phyloP scores from a whole-genome alignment of 2,113 vertebrate genomes.

The Motacilla alba region DNA sequence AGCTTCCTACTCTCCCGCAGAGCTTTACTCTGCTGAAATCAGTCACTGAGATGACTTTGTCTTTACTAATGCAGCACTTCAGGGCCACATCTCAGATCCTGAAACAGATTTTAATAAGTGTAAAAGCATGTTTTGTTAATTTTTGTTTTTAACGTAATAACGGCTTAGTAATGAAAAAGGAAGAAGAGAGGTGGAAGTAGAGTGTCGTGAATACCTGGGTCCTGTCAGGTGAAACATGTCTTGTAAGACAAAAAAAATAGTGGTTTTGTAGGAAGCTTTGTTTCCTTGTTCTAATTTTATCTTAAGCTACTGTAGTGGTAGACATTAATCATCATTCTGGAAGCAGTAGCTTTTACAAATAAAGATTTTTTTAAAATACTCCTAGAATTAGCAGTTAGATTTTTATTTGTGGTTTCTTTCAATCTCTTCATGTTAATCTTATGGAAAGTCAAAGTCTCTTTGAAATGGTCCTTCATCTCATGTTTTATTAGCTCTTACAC shows the following conservation, averaged over 20 bases:
- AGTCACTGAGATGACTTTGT: neutral
- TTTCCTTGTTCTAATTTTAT: slow-evolving; percentile 46
- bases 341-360: neutral
- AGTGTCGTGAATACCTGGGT: neutral
- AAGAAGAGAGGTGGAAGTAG: neutral
- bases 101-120: neutral
- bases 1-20: neutral
- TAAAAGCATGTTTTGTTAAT: neutral
- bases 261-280: slow-evolving; percentile 22
- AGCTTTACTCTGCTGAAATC: neutral
- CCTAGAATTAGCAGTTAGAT: neutral
- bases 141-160: neutral
- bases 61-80: neutral
- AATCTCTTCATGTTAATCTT: neutral
- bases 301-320: neutral
- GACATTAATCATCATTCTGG: slow-evolving; percentile 20
- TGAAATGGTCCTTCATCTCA: neutral
- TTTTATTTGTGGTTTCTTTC: neutral
- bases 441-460: neutral
- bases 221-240: neutral
- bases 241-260: neutral
- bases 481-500: neutral
- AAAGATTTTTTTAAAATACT: neutral
- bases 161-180: neutral
- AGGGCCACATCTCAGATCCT: neutral